These are phyloP conservation scores for Eupristina koningsbergeri DNA, from an alignment of 1,140 invertebrate species.

Conservation along the genomic window DNA sequence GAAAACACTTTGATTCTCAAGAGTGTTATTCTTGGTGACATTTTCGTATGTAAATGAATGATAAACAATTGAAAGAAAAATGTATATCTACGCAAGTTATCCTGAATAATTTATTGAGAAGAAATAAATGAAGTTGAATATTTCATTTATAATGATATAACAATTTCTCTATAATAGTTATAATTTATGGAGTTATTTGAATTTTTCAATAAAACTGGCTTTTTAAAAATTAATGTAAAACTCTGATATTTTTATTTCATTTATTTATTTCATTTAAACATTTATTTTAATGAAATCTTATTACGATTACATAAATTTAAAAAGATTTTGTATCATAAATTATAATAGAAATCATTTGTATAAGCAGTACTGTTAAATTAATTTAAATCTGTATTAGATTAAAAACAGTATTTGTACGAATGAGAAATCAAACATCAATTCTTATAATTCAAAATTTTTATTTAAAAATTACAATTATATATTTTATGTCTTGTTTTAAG, in stretches of 20 bases:
- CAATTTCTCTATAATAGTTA: conserved; percentile 45
- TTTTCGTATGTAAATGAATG: conserved; percentile 46
- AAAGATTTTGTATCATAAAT: too few relatives aligned
- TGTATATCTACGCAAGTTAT: conserved; percentile 50
- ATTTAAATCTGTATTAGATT: too few relatives aligned
- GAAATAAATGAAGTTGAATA: conserved; percentile 32
- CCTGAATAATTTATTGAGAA: conserved; percentile 46
- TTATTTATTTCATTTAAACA: too few relatives aligned
- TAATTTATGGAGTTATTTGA: conserved; percentile 51
- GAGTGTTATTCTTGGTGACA: conserved; percentile 24
- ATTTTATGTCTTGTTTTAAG: too few relatives aligned
- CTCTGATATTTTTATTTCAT: neutral
- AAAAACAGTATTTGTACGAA: too few relatives aligned
- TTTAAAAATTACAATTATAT: too few relatives aligned
- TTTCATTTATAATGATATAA: conserved; percentile 47
- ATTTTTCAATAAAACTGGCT: conserved; percentile 52
- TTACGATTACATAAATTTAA: too few relatives aligned
- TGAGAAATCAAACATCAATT: too few relatives aligned
- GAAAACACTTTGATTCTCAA: conserved; percentile 21
- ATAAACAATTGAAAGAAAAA: conserved; percentile 41
- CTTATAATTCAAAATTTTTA: too few relatives aligned
- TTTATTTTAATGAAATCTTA: too few relatives aligned
- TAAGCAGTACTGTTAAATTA: too few relatives aligned
- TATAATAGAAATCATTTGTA: too few relatives aligned
- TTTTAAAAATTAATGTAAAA: conserved; percentile 41